These are phyloP conservation scores for Bicyclus anynana DNA, from an alignment of 1,140 invertebrate genomes.

Conservation along the genomic window DNA sequence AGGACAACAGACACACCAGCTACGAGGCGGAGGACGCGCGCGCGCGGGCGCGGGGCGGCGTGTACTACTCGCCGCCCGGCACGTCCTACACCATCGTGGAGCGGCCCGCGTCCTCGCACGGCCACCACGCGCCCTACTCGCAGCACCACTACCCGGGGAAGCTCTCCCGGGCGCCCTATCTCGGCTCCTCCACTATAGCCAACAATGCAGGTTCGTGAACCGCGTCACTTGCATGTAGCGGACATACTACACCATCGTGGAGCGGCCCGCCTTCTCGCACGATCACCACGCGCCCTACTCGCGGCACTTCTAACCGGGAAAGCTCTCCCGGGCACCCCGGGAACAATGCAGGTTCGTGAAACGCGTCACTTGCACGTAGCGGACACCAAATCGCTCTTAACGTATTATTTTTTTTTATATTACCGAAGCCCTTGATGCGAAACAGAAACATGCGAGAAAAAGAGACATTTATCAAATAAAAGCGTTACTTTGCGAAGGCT, in stretches of 20 bases:
- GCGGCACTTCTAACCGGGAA: constrained; percentile 78
- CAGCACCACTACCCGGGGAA: constrained; percentile 78
- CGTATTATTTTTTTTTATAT: too few species aligned
- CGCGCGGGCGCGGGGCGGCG: constrained; percentile 74
- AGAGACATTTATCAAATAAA: too few species aligned
- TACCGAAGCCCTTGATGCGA: too few species aligned
- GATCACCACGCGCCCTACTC: constrained; percentile 80
- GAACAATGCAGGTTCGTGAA: constrained; percentile 52
- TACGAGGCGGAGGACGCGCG: constrained; percentile 68
- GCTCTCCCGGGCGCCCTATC: constrained; percentile 78
- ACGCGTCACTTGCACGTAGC: too few species aligned
- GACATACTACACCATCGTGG: constrained; percentile 92
- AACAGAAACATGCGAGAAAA: too few species aligned
- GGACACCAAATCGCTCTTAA: too few species aligned
- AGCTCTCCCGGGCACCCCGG: constrained; percentile 75
- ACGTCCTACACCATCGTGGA: constrained; percentile 92
- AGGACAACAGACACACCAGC: constrained; percentile 68
- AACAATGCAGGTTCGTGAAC: constrained; percentile 51
- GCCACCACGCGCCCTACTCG: constrained; percentile 80
- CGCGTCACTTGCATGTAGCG: too few species aligned
- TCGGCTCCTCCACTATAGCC: constrained; percentile 78
- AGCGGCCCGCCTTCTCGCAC: constrained; percentile 86
- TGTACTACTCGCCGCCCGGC: constrained; percentile 84
- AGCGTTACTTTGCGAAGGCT: too few species aligned
- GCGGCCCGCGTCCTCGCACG: constrained; percentile 85